Conservation (phyloP, 2,113 vertebrate species). For the Pseudopipra pipra region DNA sequence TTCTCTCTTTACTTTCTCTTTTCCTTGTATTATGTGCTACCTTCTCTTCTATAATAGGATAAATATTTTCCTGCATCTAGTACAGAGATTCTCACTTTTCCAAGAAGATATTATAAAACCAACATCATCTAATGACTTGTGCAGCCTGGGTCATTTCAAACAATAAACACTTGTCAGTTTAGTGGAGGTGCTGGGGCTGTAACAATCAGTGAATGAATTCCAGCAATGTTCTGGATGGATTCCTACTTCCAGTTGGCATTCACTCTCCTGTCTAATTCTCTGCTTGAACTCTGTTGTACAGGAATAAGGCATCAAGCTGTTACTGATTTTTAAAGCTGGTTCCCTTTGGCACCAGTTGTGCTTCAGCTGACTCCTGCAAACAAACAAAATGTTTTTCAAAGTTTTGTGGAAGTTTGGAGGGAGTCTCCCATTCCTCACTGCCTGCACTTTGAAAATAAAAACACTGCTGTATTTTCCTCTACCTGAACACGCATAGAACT, state of each 20-base stretch:
- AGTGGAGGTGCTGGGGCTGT: neutral
- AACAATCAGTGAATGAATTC: neutral
- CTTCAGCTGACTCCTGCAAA: slow-evolving; percentile 41
- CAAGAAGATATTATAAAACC: neutral
- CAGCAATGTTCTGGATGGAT: slow-evolving; percentile 29
- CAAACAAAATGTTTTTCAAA: neutral
- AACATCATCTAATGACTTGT: neutral
- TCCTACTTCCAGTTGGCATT: slow-evolving; percentile 29
- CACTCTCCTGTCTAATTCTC: neutral
- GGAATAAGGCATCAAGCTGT: neutral
- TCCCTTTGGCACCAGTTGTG: neutral
- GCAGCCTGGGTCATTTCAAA: neutral
- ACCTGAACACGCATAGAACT: neutral
- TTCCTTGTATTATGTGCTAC: neutral
- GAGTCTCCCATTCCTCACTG: neutral
- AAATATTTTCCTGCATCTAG: neutral
- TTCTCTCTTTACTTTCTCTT: neutral
- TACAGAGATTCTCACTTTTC: slow-evolving; percentile 12
- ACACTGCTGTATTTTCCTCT: neutral
- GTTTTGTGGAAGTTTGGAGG: neutral
- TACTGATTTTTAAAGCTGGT: slow-evolving; percentile 19
- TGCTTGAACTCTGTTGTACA: neutral
- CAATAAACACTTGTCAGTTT: neutral
- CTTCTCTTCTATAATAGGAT: neutral
- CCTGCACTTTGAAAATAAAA: neutral